A percentile compares a stretch with the other conserved stretches of the same genome.
Conservation (phyloP, 2,797 vertebrate species). For the Distichodus sexfasciatus region DNA sequence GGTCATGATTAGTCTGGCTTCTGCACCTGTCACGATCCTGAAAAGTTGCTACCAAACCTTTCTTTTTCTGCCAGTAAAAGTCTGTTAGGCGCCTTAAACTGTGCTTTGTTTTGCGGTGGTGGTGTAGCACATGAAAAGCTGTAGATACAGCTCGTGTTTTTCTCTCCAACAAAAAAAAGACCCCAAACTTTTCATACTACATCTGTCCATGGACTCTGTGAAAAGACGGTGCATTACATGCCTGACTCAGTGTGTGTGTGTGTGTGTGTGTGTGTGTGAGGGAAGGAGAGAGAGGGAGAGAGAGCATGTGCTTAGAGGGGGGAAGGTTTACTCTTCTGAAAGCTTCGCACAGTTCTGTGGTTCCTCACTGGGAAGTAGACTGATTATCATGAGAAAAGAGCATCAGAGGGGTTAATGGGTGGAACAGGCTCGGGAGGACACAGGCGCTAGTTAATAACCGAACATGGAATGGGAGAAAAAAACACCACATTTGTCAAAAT, state of each 20-base stretch:
- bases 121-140: too few species aligned
- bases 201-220: conserved; percentile 47
- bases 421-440: conserved; percentile 68
- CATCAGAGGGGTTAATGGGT: conserved; percentile 78
- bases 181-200: conserved; percentile 38
- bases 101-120: too few species aligned
- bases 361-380: conserved; percentile 69
- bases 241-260: conserved; percentile 43
- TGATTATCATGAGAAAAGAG: conserved; percentile 83
- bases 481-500: conserved; percentile 69
- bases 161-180: conserved; percentile 24
- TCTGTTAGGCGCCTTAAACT: too few species aligned
- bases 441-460: conserved; percentile 75
- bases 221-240: conserved; percentile 49
- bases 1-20: too few species aligned
- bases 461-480: conserved; percentile 69
- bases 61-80: too few species aligned
- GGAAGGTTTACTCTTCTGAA: conserved; percentile 60
- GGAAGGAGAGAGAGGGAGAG: conserved; percentile 24
- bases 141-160: conserved; percentile 20
- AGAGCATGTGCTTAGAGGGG: conserved; percentile 54
- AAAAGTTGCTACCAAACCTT: too few species aligned
- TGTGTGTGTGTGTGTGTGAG: conserved; percentile 50
- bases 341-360: conserved; percentile 70
- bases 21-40: too few species aligned